A percentile compares a stretch with the other conserved stretches of the same genome.
These are phyloP conservation scores for Brachionus rubens DNA, from an alignment of 1,140 invertebrate species.

Conservation along the genomic window DNA sequence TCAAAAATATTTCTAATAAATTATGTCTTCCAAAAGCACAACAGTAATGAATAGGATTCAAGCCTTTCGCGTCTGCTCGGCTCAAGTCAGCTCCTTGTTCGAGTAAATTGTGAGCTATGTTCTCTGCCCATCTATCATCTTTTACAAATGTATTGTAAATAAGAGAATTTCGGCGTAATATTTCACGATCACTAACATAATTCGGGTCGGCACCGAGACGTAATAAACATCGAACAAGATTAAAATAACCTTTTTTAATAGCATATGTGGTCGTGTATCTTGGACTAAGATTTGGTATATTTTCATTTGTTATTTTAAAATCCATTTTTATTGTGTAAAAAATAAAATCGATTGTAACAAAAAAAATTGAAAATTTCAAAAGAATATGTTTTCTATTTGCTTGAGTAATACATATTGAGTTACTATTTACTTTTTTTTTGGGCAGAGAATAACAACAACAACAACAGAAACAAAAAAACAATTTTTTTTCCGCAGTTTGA, in stretches of 20 bases:
- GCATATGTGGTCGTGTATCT: slow-evolving; percentile 36
- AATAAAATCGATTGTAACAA: neutral
- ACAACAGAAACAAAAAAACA: neutral
- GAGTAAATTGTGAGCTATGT: slow-evolving; percentile 52
- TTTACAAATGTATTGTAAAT: slow-evolving; percentile 53
- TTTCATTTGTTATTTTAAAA: neutral
- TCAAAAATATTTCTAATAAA: slow-evolving; percentile 51
- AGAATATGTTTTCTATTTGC: neutral
- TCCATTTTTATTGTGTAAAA: neutral
- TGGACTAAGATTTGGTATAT: neutral
- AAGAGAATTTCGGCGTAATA: slow-evolving; percentile 50
- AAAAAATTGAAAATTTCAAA: neutral
- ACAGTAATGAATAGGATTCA: slow-evolving; percentile 55
- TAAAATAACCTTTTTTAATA: slow-evolving; percentile 53
- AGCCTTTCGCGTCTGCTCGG: slow-evolving; percentile 50
- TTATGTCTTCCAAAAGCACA: slow-evolving; percentile 51
- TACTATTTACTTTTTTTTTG: slow-evolving; percentile 23
- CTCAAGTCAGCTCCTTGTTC: slow-evolving; percentile 52
- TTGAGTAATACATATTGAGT: neutral
- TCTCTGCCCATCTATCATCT: slow-evolving; percentile 52
- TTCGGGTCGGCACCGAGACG: slow-evolving; percentile 51
- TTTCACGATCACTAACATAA: slow-evolving; percentile 48
- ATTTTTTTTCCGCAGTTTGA: too few species aligned
- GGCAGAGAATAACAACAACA: neutral
- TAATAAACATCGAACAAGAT: slow-evolving; percentile 52